Evolutionary conservation across 2,888 invertebrate genomes (phyloP), one percentile per base, ranked within the genome.

Genomic region (Drosophila recens): DNA sequence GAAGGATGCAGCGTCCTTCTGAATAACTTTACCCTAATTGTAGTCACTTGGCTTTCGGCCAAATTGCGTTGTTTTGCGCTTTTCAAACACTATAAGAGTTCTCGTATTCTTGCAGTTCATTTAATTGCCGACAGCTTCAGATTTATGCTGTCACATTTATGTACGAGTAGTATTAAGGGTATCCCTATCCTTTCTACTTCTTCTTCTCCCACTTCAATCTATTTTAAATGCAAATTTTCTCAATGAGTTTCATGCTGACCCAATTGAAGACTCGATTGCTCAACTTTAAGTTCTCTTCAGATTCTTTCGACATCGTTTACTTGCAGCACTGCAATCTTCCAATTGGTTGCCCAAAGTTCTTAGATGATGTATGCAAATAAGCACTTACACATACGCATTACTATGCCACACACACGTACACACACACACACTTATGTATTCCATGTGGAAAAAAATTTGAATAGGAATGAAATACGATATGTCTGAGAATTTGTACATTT

Each of bases 61-160:
- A 82, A 82, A 88, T 82, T 57, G 71, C 72, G 68, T 71, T 82
- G 83, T 86, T 82, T 72, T 36, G 38, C 52, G 62, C 43, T 54
- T 20, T 34, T 34, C 59, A 45, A 67, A 52, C 42, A 15, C 51
- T 36, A 53, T 34, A 15, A 23, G 45, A 45, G 45, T 2, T n/a
- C 4, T 36, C 36, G 23, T 2, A 20, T 13, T 27, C 36, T 58
- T 13, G 46, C 45, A 36, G 62, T 45, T 58, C 59, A 34, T 66
- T 66, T 76, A 76, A 76, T 76, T 79, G 80, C 69, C 75, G 43
- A 13, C 57, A 52, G 40, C 59, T 3, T 27, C 61, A 59, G 75
- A 75, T 75, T 79, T 76, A 76, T 69, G 58, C 79, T 48, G 42
- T 27, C 42, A 48, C 30, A 65, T 33, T 36, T 30, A 30, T 17